Evolutionary conservation across 2,797 vertebrate genomes (phyloP).

Genomic region (Artibeus jamaicensis): DNA sequence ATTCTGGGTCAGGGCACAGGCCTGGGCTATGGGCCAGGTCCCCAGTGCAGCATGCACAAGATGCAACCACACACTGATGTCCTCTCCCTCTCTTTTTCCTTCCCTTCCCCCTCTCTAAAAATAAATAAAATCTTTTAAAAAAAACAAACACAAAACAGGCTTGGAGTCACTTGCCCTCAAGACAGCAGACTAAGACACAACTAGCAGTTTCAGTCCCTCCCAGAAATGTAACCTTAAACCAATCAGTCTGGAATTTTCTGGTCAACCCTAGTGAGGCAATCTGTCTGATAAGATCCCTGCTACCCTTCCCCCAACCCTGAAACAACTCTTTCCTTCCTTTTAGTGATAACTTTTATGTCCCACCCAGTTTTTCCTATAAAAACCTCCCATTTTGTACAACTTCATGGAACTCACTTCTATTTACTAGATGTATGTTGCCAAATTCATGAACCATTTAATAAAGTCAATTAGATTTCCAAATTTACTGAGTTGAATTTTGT

Average conservation of each 20-base stretch:
- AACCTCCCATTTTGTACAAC: not conserved
- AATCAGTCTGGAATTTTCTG: not conserved
- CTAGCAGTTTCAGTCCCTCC: not conserved
- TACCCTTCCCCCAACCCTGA: not conserved
- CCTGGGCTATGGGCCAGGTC: no score
- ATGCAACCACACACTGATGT: no score
- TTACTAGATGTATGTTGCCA: not conserved
- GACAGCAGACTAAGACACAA: not conserved
- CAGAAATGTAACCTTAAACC: not conserved
- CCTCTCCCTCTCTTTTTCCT: no score
- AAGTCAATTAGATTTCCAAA: not conserved
- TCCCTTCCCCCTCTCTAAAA: no score
- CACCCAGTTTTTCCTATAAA: not conserved
- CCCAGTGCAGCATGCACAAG: no score
- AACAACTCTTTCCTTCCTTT: not conserved
- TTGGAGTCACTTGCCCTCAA: not conserved
- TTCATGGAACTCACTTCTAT: not conserved
- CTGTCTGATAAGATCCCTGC: not conserved
- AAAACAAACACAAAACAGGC: not conserved
- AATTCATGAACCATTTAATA: not conserved
- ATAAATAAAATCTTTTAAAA: no score
- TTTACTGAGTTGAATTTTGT: not conserved
- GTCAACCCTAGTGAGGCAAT: not conserved
- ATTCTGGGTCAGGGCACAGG: no score
- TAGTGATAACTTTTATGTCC: not conserved